Base-by-base conservation (phyloP, 2,113 vertebrate genomes). In the Myanophis thanlyinensis region DNA sequence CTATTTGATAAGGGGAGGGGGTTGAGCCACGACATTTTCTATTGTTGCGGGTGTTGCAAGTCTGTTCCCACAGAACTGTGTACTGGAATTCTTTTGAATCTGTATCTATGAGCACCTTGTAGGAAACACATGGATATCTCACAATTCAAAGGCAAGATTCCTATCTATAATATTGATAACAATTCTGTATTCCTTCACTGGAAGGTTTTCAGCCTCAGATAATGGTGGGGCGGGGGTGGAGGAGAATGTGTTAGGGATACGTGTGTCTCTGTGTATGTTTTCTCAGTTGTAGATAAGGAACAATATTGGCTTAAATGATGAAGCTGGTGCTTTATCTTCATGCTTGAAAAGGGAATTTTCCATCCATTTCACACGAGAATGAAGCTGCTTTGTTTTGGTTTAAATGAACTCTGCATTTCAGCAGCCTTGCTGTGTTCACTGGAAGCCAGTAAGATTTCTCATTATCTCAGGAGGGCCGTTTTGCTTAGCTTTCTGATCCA, bases 371-470 rank as follows among this genome's bases (percentile, higher is more conserved):
- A 54, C 40, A 93, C 62, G n/a, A 80, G 8, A 80, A 22, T 87
- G 89, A 85, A 88, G 62, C n/a, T 51, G 12, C 25, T 49, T 53
- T 88, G 51, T 88, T 91, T 88, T 48, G 3, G n/a, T 93, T 90
- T 30, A 7, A 93, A 92, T 47, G 47, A 92, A 30, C 49, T 88
- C 22, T n/a, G 27, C 1, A 4, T 93, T 95, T 89, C 11, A 25
- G 18, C 44, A 92, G 88, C 89, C n/a, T 53, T 46, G 27, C 73
- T n/a, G 4, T 93, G 88, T 93, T 95, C 85, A 49, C 73, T 52
- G 49, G 85, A 90, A 94, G 47, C 92, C 93, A 94, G 94, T 87
- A 93, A 46, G 94, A 87, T 92, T 92, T 93, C 87, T 90, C 62
- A 87, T 90, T 87, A 93, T 94, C 87, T 93, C 90, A 51, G n/a